Evolutionary conservation across 2,797 vertebrate species (phyloP).

Genomic region (Phoebastria nigripes): DNA sequence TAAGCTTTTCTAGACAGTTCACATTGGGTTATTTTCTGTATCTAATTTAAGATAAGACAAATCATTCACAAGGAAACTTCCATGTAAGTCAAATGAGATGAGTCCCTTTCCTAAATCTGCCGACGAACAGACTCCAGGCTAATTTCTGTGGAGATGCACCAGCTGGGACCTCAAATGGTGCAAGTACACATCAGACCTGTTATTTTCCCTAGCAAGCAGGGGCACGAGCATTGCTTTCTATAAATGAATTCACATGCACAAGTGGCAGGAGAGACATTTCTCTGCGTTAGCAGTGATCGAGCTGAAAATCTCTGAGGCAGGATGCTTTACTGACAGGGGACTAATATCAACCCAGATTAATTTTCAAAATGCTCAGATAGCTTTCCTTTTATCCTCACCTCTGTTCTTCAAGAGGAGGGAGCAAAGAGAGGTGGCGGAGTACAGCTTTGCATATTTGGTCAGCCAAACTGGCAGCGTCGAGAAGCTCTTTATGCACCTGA

Average conservation of each 20-base stretch:
- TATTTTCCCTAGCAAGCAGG: not conserved
- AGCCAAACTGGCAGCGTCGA: rapidly evolving
- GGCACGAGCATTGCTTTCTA: rapidly evolving
- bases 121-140: not conserved
- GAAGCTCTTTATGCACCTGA: not conserved
- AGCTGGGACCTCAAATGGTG: not conserved
- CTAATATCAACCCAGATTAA: not conserved
- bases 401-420: not conserved
- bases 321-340: not conserved
- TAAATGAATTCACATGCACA: not conserved
- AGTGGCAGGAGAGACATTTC: not conserved
- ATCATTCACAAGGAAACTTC: not conserved
- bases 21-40: not conserved
- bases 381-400: not conserved
- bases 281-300: not conserved
- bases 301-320: not conserved
- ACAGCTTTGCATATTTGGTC: not conserved
- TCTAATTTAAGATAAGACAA: not conserved
- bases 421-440: not conserved
- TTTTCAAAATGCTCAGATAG: not conserved
- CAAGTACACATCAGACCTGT: not conserved
- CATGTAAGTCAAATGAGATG: not conserved
- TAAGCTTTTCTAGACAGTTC: not conserved
- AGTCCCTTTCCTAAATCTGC: not conserved
- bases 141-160: not conserved